A percentile compares a stretch with the other conserved stretches of the same genome.
phyloP scores from a whole-genome alignment of 2,797 vertebrate genomes.

The Sandelia bainsii region DNA sequence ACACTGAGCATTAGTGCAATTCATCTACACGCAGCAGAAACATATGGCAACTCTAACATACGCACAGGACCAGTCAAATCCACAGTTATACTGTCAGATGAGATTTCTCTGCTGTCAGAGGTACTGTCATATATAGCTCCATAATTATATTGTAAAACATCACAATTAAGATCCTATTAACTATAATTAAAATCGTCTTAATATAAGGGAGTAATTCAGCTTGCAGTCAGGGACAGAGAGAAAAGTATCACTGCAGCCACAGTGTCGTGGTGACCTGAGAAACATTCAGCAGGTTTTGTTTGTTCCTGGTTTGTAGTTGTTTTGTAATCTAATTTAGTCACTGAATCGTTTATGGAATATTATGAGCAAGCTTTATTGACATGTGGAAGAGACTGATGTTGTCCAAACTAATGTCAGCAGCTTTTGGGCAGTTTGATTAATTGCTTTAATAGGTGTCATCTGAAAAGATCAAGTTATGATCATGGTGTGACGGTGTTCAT shows the following conservation, averaged over 20 bases:
- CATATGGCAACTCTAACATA: no score
- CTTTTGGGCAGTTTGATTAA: background rate
- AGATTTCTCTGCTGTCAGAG: no score
- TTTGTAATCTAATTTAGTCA: background rate
- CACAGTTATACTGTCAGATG: no score
- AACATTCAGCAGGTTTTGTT: background rate
- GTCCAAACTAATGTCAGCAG: background rate
- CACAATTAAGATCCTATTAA: no score
- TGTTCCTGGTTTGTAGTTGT: constrained; percentile 10
- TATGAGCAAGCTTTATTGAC: background rate
- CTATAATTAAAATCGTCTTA: background rate
- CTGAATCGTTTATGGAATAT: constrained; percentile 9
- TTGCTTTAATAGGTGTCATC: background rate
- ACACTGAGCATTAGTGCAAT: no score
- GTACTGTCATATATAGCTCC: no score
- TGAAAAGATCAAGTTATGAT: background rate
- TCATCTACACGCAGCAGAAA: no score
- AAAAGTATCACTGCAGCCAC: background rate
- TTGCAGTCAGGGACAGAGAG: background rate
- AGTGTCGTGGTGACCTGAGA: background rate
- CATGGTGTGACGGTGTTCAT: background rate
- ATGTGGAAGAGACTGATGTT: background rate
- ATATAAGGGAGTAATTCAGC: background rate
- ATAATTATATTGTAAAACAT: no score
- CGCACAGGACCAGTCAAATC: no score